Base-by-base conservation (phyloP, 2,888 invertebrate species). In the Callimorpha dominula region DNA sequence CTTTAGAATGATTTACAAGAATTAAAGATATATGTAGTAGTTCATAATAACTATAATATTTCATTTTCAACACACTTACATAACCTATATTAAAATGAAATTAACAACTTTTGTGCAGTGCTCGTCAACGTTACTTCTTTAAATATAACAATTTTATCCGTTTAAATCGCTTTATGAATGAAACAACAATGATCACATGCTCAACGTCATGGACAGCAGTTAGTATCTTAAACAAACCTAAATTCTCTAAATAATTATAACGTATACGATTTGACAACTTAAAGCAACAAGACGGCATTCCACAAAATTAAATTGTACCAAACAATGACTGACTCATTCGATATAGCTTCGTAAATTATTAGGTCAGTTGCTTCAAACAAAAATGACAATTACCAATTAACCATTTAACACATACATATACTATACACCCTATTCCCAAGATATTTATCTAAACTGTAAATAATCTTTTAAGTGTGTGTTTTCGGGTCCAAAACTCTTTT, bases 271-370 rank as follows among this genome's bases (percentile, higher is more conserved):
- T 77, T 74, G 80, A 84, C 81, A 78, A 83, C 20, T 68, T 84
- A 75, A 81, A 84, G 82, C 85, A 81, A 84, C 81, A 76, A 85
- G 83, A 77, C 77, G 78, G 80, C 80, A 80, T 85, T 83, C 81
- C 82, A 85, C 73, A 80, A 83, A 83, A 82, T 79, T 82, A 88
- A 87, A 88, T 87, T 87, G 83, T 84, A 81, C 82, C 83, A 85
- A 81, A 80, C 79, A 82, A 77, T 89, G 90, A 90, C 84, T 91
- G 91, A 92, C 80, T 78, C 78, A 81, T 78, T 77, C 83, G 71
- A 80, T 81, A 74, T 77, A 79, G 81, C 83, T 77, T 70, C 81
- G 76, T 78, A 77, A 81, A 81, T 88, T 86, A 82, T 83, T 78
- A 76, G 87, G 87, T 86, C 87, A 87, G 75, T 76, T 74, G 74